Base-by-base conservation (phyloP, 2,797 vertebrate genomes). In the Pseudochirops cupreus region DNA sequence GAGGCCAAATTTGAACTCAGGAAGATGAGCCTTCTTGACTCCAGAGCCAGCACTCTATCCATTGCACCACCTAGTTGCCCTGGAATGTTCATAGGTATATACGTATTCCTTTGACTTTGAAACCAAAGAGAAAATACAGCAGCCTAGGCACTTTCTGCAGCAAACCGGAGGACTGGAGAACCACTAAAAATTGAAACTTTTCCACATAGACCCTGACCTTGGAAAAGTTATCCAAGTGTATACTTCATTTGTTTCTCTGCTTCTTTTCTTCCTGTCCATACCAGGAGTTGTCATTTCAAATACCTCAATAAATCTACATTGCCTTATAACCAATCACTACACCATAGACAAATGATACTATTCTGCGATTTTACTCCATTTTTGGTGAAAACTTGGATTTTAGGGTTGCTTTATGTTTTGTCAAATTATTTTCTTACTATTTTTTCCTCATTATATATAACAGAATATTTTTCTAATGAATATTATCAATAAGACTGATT, bases 361-460 rank as follows among this genome's bases (percentile, higher is more conserved):
- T 74, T 3, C 18, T 59, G 13, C 50, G 94, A 29, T 58, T 92
- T 93, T 13, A 59, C 21, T 94, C 52, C 56, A 91, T 29, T 93
- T 91, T 50, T 24, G 62, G 56, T 82, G 55, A 29, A 91, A 90
- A 92, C 52, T 56, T 95, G 91, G 82, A 87, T 91, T n/a, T 93
- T 93, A 10, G 93, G 56, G 5, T 94, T 57, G 21, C 1, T 92
- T 90, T 94, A 26, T 58, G 89, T 94, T 87, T 57, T n/a, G 4
- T 89, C 93, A 53, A 50, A 94, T 62, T 82, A 62, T 92, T 92
- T 87, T 39, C 46, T 31, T 29, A 93, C 26, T 6, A 93, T 91
- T 67, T 55, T 3, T 59, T 67, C 94, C 91, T 93, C 39, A 14
- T 1, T 28, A n/a, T 2, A 74, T 18, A 74, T n/a, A 74, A 74